Percentiles rank a stretch among this genome's conserved stretches.
These are phyloP conservation scores for Anoura caudifer DNA, from an alignment of 2,113 vertebrate species.

Conservation along the genomic window DNA sequence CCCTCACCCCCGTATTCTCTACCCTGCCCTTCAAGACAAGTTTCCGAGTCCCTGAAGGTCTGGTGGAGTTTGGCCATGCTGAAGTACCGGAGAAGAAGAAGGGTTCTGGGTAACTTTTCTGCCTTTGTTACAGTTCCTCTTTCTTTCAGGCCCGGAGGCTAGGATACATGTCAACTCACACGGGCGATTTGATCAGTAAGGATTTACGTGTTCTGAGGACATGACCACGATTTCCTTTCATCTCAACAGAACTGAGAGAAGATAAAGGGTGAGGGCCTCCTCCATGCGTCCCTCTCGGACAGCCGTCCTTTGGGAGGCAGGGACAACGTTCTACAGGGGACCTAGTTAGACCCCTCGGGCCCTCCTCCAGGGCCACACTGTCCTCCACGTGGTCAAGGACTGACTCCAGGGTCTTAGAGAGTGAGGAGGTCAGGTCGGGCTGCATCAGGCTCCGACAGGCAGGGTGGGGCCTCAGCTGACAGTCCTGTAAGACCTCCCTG, in stretches of 20 bases:
- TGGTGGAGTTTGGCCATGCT: not conserved
- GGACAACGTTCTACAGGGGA: not conserved
- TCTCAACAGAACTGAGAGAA: not conserved
- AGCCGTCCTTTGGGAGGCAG: not conserved
- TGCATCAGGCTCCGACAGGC: not conserved
- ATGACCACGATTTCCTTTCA: not conserved
- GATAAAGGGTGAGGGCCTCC: not conserved
- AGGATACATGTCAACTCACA: not conserved
- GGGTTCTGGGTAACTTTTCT: not conserved
- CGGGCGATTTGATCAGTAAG: not conserved
- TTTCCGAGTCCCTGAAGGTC: not conserved
- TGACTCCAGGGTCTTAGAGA: not conserved
- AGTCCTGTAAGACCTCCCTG: not conserved
- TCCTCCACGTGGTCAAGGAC: not conserved
- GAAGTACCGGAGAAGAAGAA: not conserved
- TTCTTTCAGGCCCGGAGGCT: not conserved
- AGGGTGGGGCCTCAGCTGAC: not conserved
- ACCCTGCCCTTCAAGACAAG: not conserved
- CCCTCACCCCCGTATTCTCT: not conserved
- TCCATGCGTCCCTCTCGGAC: not conserved
- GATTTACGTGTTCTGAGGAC: constrained; percentile 24
- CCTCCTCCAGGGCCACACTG: not conserved
- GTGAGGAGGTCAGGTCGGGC: not conserved
- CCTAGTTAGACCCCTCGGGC: not conserved
- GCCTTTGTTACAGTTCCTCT: not conserved